Evolutionary conservation across 2,797 vertebrate species (phyloP).

Genomic region (Cichlasoma orientale): DNA sequence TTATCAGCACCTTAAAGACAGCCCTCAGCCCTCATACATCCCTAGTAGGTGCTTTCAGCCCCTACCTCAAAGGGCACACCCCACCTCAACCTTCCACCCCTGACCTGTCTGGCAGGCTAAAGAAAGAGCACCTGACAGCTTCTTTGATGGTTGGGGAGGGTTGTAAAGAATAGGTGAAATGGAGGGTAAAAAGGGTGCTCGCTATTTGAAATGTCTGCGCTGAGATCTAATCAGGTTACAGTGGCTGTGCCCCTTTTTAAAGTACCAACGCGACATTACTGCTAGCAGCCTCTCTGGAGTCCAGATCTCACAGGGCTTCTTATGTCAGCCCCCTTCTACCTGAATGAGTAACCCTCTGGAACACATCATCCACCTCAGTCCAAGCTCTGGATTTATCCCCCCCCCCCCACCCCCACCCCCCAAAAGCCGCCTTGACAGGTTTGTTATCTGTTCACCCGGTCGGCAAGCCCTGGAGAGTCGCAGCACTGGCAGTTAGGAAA

Average conservation of each 20-base stretch:
- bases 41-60: conserved; percentile 52
- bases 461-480: conserved; percentile 85
- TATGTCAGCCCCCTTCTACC: conserved; percentile 75
- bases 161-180: conserved; percentile 72
- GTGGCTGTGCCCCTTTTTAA: conserved; percentile 79
- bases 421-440: conserved; percentile 88
- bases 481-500: conserved; percentile 83
- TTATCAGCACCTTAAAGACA: conserved; percentile 83
- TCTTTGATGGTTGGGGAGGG: conserved; percentile 72
- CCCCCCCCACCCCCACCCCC: conserved; percentile 70
- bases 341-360: conserved; percentile 77
- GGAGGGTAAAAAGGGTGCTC: conserved; percentile 76
- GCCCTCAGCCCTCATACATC: conserved; percentile 61
- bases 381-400: conserved; percentile 84
- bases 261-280: conserved; percentile 78
- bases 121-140: conserved; percentile 81
- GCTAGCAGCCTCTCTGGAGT: conserved; percentile 72
- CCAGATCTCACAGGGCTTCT: conserved; percentile 82
- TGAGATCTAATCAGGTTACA: conserved; percentile 84
- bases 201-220: conserved; percentile 79
- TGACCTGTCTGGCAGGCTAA: conserved; percentile 69
- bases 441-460: conserved; percentile 91
- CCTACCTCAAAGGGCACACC: conserved; percentile 60
- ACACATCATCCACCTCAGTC: conserved; percentile 85
- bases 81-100: conserved; percentile 71